These are phyloP conservation scores for Yasuhikotakia modesta DNA, from an alignment of 2,797 vertebrate genomes.

Conservation along the genomic window DNA sequence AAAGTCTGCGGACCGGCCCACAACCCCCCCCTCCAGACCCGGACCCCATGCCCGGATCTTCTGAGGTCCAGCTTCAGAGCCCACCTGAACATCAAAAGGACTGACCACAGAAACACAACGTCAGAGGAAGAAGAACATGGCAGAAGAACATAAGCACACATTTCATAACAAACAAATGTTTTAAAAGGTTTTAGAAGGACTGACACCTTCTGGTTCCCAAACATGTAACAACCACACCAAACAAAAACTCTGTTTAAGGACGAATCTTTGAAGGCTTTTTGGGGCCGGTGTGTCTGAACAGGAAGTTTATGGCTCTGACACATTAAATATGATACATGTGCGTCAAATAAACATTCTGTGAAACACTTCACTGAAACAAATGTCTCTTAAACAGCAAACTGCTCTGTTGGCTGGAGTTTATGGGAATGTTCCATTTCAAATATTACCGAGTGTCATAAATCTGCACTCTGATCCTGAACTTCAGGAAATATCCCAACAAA, in stretches of 20 bases:
- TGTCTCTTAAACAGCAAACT: background rate
- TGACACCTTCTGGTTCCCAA: no score
- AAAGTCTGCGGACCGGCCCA: slow-evolving; percentile 88
- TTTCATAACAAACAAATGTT: background rate
- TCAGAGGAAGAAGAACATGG: no score
- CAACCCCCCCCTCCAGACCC: slow-evolving; percentile 88
- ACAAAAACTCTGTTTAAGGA: no score
- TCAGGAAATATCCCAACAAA: slow-evolving; percentile 23
- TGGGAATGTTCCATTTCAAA: background rate
- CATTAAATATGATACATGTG: background rate
- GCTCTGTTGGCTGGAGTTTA: background rate
- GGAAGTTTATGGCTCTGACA: no score
- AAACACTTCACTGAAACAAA: slow-evolving; percentile 1
- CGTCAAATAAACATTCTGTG: background rate
- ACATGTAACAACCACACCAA: no score
- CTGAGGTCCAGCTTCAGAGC: slow-evolving; percentile 87
- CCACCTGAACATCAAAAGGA: slow-evolving; percentile 90
- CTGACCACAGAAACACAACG: slow-evolving; percentile 73
- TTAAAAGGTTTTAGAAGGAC: no score
- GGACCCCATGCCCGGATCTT: slow-evolving; percentile 97
- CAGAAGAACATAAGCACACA: no score
- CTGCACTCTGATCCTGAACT: background rate
- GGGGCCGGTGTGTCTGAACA: no score
- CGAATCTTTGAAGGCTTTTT: no score
- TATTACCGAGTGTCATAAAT: background rate